Percentiles rank a stretch among this genome's conserved stretches.
Conservation (phyloP, 2,888 invertebrate genomes). For the Caenorhabditis drosophilae region DNA sequence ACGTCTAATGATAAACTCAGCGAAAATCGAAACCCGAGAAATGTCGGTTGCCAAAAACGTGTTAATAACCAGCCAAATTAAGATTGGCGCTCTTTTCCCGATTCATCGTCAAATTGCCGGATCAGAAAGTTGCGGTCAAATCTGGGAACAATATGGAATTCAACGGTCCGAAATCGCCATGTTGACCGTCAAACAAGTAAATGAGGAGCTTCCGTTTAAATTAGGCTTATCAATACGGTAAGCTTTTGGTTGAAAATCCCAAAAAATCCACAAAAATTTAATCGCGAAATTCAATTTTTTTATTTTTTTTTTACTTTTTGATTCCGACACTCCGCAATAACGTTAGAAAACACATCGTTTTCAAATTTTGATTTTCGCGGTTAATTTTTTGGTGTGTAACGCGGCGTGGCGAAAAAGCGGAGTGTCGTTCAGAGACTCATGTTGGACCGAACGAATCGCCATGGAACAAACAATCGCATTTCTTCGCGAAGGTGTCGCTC, state of each 20-base stretch:
- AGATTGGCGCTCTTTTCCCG: conserved; percentile 68
- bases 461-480: conserved; percentile 74
- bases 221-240: conserved; percentile 72
- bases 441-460: conserved; percentile 83
- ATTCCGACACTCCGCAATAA: no score
- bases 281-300: no score
- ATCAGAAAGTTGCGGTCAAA: conserved; percentile 74
- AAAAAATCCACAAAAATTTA: no score
- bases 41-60: no score
- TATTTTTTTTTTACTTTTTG: no score
- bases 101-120: conserved; percentile 67
- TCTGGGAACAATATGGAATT: conserved; percentile 80
- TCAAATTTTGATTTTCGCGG: no score
- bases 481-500: conserved; percentile 66
- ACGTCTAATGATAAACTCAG: no score
- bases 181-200: conserved; percentile 71
- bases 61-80: conserved; percentile 11
- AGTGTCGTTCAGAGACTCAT: conserved; percentile 77
- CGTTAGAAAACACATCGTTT: no score
- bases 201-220: conserved; percentile 74
- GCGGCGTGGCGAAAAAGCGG: no score
- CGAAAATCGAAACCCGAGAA: no score
- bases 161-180: conserved; percentile 74
- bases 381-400: no score
- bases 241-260: neutral